These are phyloP conservation scores for Cheilosia scutellata DNA, from an alignment of 2,888 invertebrate species.

Conservation along the genomic window DNA sequence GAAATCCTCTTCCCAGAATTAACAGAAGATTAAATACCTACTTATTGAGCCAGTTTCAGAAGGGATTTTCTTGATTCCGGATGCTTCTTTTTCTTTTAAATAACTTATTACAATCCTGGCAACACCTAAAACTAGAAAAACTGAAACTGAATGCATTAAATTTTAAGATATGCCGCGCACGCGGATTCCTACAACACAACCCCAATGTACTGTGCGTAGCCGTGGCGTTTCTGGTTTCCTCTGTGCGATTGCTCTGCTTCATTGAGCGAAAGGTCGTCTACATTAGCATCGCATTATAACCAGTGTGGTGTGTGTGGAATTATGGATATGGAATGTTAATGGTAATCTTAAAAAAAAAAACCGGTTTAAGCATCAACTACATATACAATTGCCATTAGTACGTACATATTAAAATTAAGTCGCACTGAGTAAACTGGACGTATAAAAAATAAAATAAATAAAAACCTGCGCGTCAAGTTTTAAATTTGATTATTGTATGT, in stretches of 20 bases:
- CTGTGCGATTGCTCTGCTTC: not conserved
- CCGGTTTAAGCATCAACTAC: constrained; percentile 24
- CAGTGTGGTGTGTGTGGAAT: constrained; percentile 10
- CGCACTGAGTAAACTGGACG: not conserved
- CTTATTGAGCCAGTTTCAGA: no score
- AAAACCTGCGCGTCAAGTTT: not conserved
- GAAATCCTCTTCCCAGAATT: no score
- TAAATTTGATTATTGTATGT: constrained; percentile 14
- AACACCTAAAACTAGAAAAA: not conserved
- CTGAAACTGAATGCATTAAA: constrained; percentile 1
- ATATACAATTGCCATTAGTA: not conserved
- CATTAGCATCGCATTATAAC: constrained; percentile 19
- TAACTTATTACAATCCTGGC: not conserved
- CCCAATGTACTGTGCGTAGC: not conserved
- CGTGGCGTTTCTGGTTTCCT: not conserved
- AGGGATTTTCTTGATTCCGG: no score
- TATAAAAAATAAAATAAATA: constrained; percentile 7
- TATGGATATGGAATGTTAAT: constrained; percentile 5
- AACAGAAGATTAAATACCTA: no score
- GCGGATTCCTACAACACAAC: not conserved
- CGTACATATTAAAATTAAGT: constrained; percentile 21
- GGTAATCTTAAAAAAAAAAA: constrained; percentile 9
- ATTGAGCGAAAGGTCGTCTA: constrained; percentile 37
- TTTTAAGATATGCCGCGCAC: not conserved
- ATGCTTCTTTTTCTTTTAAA: not conserved